Evolutionary conservation across 1,140 invertebrate species (phyloP), one percentile per base, ranked within the genome.

Genomic region (Nilaparvata lugens): DNA sequence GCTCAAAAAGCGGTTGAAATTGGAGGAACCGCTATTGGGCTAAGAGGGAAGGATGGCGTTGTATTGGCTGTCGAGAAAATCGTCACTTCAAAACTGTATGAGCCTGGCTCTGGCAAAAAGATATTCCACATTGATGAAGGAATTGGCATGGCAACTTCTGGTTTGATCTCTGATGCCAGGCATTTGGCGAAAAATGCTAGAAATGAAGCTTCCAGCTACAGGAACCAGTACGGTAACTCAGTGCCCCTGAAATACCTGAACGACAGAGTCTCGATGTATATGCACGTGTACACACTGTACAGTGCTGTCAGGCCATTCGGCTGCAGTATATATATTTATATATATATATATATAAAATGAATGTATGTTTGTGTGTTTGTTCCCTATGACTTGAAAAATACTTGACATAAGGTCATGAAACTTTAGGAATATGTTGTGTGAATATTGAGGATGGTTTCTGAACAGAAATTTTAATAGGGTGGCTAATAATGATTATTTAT

Each of bases 1-100:
- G 97, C 97, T 23, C 88, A 92, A 55, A 99, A 99, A 79, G 97
- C 97, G 14, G 96, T 99, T 2, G 97, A 99, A 80, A 98, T 97
- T 69, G 97, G 95, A 73, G 96, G 96, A 6, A 99, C 96, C 60
- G 93, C 95, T 1, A 88, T 99, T 68, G 96, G 91, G 5, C 78
- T 99, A 1, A 76, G 91, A 70, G 95, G 95, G 23, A 98, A 94
- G 72, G 94, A 99, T 82, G 93, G 95, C 43, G 87, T 99, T 19
- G 92, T 99, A 6, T 89, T 99, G 73, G 97, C 94, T 3, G 95
- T 98, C 6, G 97, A 99, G 74, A 99, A 99, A 75, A 79, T 99
- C 35, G 85, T 99, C 1, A 89, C 90, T n/a, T 98, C 96, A 7
- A 97, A 97, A 74, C 76, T 99, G 2, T 97, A 97, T 73, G 95